These are phyloP conservation scores for Antheraea pernyi DNA, from an alignment of 1,140 invertebrate species.

Conservation along the genomic window DNA sequence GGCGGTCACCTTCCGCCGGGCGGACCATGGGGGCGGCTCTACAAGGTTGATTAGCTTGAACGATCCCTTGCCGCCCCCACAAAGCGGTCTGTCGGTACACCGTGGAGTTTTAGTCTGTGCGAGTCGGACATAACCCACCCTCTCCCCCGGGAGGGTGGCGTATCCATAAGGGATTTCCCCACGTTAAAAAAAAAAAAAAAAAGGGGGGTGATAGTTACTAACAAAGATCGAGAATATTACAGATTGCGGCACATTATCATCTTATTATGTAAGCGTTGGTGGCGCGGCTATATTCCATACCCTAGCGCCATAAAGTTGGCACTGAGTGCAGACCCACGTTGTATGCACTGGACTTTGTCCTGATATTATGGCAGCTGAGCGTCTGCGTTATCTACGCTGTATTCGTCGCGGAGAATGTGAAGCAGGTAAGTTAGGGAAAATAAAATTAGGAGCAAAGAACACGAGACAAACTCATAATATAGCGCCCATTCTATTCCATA, in stretches of 20 bases:
- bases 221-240: not conserved
- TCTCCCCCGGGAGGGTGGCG: too few relatives aligned
- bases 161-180: too few relatives aligned
- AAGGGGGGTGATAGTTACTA: not conserved
- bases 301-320: constrained; percentile 81
- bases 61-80: too few relatives aligned
- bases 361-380: constrained; percentile 91
- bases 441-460: not conserved
- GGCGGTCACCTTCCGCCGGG: too few relatives aligned
- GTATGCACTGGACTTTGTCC: constrained; percentile 79
- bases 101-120: too few relatives aligned
- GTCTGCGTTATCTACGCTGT: too few relatives aligned
- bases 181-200: not conserved
- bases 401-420: constrained; percentile 88
- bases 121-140: too few relatives aligned
- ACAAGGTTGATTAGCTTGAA: too few relatives aligned
- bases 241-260: constrained; percentile 83
- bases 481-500: constrained; percentile 27
- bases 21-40: too few relatives aligned
- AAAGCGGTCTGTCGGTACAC: too few relatives aligned
- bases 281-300: constrained; percentile 82
- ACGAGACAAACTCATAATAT: not conserved
- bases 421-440: constrained; percentile 79
- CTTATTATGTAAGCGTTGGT: constrained; percentile 84
- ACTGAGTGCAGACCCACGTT: constrained; percentile 80